Conservation (phyloP, 64 coral and sea anemone genomes). For the Dendronephthya gigantea region DNA sequence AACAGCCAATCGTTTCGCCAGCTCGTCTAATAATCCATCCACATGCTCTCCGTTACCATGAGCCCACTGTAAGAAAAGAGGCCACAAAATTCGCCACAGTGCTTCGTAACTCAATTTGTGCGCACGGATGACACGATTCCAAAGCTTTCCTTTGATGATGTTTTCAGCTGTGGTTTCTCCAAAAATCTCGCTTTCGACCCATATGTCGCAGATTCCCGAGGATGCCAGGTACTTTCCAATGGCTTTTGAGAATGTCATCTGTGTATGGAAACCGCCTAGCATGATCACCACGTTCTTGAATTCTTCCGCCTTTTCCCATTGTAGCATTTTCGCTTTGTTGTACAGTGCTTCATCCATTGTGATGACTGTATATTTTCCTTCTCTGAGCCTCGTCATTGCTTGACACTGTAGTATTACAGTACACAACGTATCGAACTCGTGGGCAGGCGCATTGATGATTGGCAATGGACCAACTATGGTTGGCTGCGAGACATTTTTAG, state of each 20-base stretch:
- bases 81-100: slow-evolving; percentile 37
- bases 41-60: slow-evolving; percentile 15
- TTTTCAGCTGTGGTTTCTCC: neutral
- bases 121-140: slow-evolving; percentile 33
- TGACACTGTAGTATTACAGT: slow-evolving; percentile 35
- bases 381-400: neutral
- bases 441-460: slow-evolving; percentile 39
- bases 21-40: neutral
- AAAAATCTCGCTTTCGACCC: slow-evolving; percentile 10
- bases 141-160: slow-evolving; percentile 22
- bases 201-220: slow-evolving; percentile 20
- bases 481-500: neutral
- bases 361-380: neutral
- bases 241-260: slow-evolving; percentile 42
- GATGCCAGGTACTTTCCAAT: slow-evolving; percentile 21
- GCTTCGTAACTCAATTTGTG: slow-evolving; percentile 44
- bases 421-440: slow-evolving; percentile 44
- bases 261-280: slow-evolving; percentile 44
- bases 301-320: slow-evolving; percentile 16
- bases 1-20: neutral
- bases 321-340: slow-evolving; percentile 40
- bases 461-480: slow-evolving; percentile 50
- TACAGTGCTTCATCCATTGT: slow-evolving; percentile 26
- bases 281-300: slow-evolving; percentile 12
- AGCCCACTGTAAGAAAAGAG: slow-evolving; percentile 30